Conservation (phyloP, 2,888 invertebrate species). For the Xanthorhoe designata region DNA sequence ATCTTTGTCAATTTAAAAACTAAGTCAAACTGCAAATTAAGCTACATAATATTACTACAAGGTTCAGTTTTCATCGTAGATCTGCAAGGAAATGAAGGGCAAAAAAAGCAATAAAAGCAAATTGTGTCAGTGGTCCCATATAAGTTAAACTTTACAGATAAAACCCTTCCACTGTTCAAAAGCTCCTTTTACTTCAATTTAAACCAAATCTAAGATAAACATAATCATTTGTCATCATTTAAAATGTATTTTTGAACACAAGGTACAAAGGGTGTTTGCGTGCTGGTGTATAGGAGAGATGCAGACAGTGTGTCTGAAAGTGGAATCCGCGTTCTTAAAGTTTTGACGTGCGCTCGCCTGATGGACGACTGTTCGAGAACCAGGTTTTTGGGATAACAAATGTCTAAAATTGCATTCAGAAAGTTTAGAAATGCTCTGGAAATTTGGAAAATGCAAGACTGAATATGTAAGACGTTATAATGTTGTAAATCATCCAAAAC, state of each 20-base stretch:
- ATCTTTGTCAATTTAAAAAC: no score
- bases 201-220: no score
- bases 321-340: slow-evolving; percentile 14
- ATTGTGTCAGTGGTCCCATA: no score
- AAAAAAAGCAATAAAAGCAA: no score
- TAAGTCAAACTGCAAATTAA: no score
- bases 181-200: no score
- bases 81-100: no score
- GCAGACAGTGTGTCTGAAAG: slow-evolving; percentile 12
- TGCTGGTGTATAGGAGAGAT: background rate
- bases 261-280: background rate
- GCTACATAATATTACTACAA: no score
- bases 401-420: background rate
- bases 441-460: background rate
- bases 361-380: slow-evolving; percentile 7
- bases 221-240: background rate
- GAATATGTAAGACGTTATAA: background rate
- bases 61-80: no score
- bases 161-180: no score
- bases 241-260: background rate
- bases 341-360: slow-evolving; percentile 14
- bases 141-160: no score
- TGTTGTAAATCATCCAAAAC: background rate
- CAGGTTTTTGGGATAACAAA: background rate
- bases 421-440: background rate